A percentile compares a stretch with the other conserved stretches of the same genome.
Evolutionary conservation across 2,797 vertebrate genomes (phyloP).

Genomic region (Chrosomus eos): DNA sequence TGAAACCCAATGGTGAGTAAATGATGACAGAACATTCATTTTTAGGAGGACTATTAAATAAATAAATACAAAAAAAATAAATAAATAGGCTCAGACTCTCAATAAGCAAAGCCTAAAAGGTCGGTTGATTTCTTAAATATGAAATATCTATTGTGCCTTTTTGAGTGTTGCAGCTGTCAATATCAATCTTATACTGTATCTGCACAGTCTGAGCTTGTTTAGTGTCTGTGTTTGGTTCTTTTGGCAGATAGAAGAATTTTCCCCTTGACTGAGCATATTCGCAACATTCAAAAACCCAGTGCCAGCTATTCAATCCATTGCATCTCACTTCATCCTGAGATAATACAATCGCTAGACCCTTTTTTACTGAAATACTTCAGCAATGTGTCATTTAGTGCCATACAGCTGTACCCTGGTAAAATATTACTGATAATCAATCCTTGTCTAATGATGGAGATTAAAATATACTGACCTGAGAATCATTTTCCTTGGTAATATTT

Average conservation of each 20-base stretch:
- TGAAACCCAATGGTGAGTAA: background rate
- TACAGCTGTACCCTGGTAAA: background rate
- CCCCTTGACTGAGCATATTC: conserved; percentile 15
- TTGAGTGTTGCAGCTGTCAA: conserved; percentile 15
- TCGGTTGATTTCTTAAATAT: conserved; percentile 7
- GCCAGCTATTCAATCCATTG: conserved; percentile 16
- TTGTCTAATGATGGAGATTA: background rate
- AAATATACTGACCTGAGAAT: background rate
- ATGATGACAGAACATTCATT: background rate
- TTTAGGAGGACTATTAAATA: background rate
- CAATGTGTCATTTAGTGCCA: background rate
- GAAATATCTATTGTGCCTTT: conserved; percentile 7
- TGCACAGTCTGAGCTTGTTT: conserved; percentile 20
- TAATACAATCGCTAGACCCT: background rate
- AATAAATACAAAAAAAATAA: background rate
- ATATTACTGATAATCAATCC: background rate
- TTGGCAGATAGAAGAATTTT: conserved; percentile 5
- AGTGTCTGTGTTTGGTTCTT: conserved; percentile 26
- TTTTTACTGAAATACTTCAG: background rate
- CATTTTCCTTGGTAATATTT: background rate
- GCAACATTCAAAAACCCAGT: conserved; percentile 12
- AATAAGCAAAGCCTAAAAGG: conserved; percentile 11
- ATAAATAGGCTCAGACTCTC: background rate
- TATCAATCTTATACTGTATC: conserved; percentile 30
- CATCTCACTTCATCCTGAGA: conserved; percentile 16